These are phyloP conservation scores for Hyperoplus immaculatus DNA, from an alignment of 2,797 vertebrate species.

Conservation along the genomic window DNA sequence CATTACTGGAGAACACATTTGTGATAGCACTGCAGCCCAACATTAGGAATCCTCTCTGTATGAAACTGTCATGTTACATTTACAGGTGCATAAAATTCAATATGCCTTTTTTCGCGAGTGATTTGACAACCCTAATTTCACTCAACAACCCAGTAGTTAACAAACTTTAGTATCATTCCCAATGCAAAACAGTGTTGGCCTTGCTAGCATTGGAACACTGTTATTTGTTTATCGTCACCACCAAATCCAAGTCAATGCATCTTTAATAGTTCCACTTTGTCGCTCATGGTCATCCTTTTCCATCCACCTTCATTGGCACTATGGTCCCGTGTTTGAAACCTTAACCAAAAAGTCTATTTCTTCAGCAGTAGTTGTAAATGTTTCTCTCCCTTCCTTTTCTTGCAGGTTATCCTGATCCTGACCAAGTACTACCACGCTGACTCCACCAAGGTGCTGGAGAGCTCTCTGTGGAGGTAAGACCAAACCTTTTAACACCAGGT, in stretches of 20 bases:
- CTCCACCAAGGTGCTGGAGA: slow-evolving; percentile 97
- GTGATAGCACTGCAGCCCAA: not conserved
- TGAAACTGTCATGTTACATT: not conserved
- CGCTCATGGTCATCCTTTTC: not conserved
- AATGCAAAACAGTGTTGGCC: not conserved
- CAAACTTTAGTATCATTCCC: not conserved
- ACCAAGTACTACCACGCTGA: slow-evolving; percentile 98
- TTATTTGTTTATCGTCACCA: not conserved
- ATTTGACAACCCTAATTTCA: no score
- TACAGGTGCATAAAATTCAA: not conserved
- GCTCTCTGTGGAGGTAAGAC: slow-evolving; percentile 96
- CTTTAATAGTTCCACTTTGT: no score
- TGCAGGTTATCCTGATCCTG: slow-evolving; percentile 96
- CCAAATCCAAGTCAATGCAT: not conserved
- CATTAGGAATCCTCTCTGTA: not conserved
- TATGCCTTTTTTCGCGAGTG: no score
- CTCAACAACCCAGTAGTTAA: not conserved
- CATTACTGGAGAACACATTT: not conserved
- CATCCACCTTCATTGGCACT: not conserved
- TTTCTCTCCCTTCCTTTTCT: slow-evolving; percentile 18
- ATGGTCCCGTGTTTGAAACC: not conserved
- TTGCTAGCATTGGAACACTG: not conserved
- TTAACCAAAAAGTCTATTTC: not conserved
- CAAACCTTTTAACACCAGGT: slow-evolving; percentile 32
- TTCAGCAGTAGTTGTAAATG: slow-evolving; percentile 6